Conservation (phyloP, 1,140 invertebrate genomes). For the Bombyx mandarina region DNA sequence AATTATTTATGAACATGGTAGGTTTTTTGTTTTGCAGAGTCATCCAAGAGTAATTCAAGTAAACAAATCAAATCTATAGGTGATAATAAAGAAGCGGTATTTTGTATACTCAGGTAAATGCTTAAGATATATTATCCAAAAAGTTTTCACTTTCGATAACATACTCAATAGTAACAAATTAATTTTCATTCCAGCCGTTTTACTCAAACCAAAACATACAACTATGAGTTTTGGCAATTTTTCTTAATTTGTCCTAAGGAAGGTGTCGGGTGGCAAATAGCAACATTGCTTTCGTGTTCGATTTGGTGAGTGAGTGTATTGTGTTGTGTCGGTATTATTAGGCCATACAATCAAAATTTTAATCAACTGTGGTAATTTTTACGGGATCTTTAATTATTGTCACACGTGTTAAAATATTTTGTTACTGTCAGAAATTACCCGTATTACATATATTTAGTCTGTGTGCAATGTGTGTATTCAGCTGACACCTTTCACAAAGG, state of each 20-base stretch:
- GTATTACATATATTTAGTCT: neutral
- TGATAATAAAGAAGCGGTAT: too few relatives aligned
- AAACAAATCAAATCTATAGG: too few relatives aligned
- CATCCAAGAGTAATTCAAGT: too few relatives aligned
- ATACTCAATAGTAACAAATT: too few relatives aligned
- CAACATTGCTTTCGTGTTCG: conserved; percentile 30
- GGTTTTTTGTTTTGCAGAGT: too few relatives aligned
- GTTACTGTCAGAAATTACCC: conserved; percentile 1
- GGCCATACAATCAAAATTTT: conserved; percentile 9
- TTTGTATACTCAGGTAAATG: neutral
- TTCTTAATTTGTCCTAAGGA: too few relatives aligned
- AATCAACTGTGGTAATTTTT: conserved; percentile 24
- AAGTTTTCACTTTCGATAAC: too few relatives aligned
- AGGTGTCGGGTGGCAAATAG: conserved; percentile 4
- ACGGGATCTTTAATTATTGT: conserved; percentile 11
- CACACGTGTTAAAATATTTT: conserved; percentile 9
- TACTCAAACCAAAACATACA: too few relatives aligned
- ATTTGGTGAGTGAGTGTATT: conserved; percentile 35
- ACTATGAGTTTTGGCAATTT: too few relatives aligned
- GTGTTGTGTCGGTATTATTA: conserved; percentile 33
- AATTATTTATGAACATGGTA: too few relatives aligned
- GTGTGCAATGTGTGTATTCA: conserved; percentile 22
- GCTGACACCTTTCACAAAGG: conserved; percentile 43
- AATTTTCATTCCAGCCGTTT: too few relatives aligned
- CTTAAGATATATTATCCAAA: neutral